Conservation (phyloP, 2,113 vertebrate genomes). For the Seriola quinqueradiata region DNA sequence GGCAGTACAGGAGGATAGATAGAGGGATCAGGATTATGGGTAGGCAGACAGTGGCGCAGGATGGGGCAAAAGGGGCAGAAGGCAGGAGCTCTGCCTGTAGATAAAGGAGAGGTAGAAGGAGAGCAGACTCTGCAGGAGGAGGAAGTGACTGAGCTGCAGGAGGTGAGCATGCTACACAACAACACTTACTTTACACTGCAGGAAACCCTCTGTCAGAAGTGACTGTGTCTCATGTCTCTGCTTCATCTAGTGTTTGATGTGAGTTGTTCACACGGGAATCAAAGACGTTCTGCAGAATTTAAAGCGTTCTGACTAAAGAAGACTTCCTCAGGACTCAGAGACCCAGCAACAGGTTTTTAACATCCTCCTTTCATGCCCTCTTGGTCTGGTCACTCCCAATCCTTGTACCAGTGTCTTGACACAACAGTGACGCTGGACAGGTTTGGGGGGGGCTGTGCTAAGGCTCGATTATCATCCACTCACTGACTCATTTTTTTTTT, state of each 20-base stretch:
- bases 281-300: background rate
- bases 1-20: constrained; percentile 63
- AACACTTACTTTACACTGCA: background rate
- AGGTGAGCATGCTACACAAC: constrained; percentile 45
- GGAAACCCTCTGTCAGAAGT: background rate
- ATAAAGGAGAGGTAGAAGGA: constrained; percentile 14
- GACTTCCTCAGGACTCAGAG: background rate
- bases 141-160: constrained; percentile 49
- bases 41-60: constrained; percentile 15
- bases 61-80: constrained; percentile 13
- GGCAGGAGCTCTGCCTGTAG: background rate
- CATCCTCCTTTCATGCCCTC: background rate
- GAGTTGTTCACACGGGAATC: too few species aligned
- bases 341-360: background rate
- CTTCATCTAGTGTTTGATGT: background rate
- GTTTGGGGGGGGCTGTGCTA: constrained; percentile 82
- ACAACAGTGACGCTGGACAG: constrained; percentile 82
- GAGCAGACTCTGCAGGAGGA: constrained; percentile 17
- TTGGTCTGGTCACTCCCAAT: constrained; percentile 86
- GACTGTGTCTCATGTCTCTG: background rate
- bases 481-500: background rate
- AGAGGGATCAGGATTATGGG: constrained; percentile 40
- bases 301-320: background rate
- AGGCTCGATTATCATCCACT: background rate
- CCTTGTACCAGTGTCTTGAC: constrained; percentile 89